Percentiles rank a stretch among this genome's conserved stretches.
Evolutionary conservation across 37 sponge, comb jelly and placozoan species (phyloP).

Genomic region (Ianthella basta): DNA sequence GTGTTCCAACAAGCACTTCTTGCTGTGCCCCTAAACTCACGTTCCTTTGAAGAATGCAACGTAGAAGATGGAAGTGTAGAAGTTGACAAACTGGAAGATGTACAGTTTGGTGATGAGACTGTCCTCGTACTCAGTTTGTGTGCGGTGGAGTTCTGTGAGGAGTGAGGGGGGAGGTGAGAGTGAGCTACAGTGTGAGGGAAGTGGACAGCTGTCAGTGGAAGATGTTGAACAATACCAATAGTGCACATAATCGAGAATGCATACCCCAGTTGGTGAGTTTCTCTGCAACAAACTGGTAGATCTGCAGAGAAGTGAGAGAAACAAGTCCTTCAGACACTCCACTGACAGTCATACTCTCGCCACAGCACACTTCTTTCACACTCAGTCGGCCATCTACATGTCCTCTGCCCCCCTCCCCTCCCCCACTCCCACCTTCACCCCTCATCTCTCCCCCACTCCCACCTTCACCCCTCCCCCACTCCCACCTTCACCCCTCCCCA

Average conservation of each 20-base stretch:
- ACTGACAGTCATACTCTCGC: no score
- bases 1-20: no score
- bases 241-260: not conserved
- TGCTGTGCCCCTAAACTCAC: slow-evolving; percentile 9
- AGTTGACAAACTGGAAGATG: slow-evolving; percentile 72
- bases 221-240: not conserved
- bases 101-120: slow-evolving; percentile 58
- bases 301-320: not conserved
- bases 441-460: no score
- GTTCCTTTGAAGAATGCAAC: slow-evolving; percentile 85
- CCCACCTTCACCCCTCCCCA: no score
- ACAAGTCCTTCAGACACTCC: not conserved
- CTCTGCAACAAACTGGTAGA: slow-evolving; percentile 54
- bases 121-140: slow-evolving; percentile 66
- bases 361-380: no score
- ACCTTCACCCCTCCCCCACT: no score
- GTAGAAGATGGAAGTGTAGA: slow-evolving; percentile 72
- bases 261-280: slow-evolving; percentile 65
- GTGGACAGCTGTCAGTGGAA: not conserved
- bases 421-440: no score
- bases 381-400: no score
- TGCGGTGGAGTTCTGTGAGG: slow-evolving; percentile 59
- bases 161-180: not conserved
- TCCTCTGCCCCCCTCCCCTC: no score
- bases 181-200: not conserved